Evolutionary conservation across 2,888 invertebrate species (phyloP), one percentile per base, ranked within the genome.

Genomic region (Julus scandinavius): DNA sequence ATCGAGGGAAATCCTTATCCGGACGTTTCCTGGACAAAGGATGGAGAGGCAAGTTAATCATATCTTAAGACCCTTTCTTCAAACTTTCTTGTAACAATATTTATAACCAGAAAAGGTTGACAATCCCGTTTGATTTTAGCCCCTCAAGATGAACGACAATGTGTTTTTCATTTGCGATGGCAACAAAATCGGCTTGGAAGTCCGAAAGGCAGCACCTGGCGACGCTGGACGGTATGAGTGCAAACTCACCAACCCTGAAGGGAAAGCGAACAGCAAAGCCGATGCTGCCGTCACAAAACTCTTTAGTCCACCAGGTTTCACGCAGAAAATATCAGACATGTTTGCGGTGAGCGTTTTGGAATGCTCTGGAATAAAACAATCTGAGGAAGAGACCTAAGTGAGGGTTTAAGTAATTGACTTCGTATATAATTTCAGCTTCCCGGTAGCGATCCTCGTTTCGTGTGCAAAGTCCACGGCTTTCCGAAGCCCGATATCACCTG

Each of bases 401-500:
- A n/a, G n/a, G n/a, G n/a, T n/a, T n/a, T n/a, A n/a, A n/a, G n/a
- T n/a, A n/a, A n/a, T n/a, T n/a, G n/a, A n/a, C n/a, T n/a, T n/a
- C n/a, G n/a, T n/a, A n/a, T n/a, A n/a, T n/a, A n/a, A n/a, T 72
- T 20, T 83, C 91, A 96, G 94, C 92, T 96, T 20, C 95, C 96
- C 20, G 95, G 94, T 54, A 94, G 95, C 91, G 96, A 97, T 92
- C 96, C 96, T 1, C 97, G 97, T 91, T 96, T 97, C 92, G 94
- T 95, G 0, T 97, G 96, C 0, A 95, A 96, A 2, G 95, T 97
- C 0, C 94, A 94, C 87, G 97, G 97, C 11, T 94, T 97, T 4
- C 97, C 97, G 0, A 93, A 94, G 85, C 98, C 98, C 0, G 96
- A 97, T 13, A 94, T 98, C 38, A 93, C 94, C 0, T 99, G 98